Conservation (phyloP, 1,140 invertebrate genomes). For the Chymomyza costata region DNA sequence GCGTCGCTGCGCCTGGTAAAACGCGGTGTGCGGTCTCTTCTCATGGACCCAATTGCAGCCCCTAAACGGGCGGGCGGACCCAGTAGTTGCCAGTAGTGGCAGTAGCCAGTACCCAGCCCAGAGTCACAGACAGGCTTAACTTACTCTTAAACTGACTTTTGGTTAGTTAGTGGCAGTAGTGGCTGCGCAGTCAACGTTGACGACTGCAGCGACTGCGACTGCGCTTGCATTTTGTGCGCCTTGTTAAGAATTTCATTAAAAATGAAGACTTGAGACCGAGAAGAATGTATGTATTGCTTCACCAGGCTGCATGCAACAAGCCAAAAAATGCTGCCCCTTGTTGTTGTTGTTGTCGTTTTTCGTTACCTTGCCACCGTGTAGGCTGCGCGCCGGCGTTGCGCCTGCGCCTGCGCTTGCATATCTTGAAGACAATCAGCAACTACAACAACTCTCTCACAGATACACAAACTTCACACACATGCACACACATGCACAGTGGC, state of each 20-base stretch:
- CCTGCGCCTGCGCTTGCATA: slow-evolving; percentile 53
- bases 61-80: slow-evolving; percentile 60
- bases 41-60: slow-evolving; percentile 34
- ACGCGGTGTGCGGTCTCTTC: slow-evolving; percentile 69
- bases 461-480: background rate
- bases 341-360: slow-evolving; percentile 68
- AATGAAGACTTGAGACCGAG: slow-evolving; percentile 73
- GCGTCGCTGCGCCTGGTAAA: slow-evolving; percentile 40
- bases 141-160: slow-evolving; percentile 46
- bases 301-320: slow-evolving; percentile 33
- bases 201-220: slow-evolving; percentile 9
- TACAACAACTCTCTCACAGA: slow-evolving; percentile 4
- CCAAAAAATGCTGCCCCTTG: slow-evolving; percentile 48
- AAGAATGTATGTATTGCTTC: slow-evolving; percentile 52
- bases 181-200: slow-evolving; percentile 25
- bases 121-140: no score
- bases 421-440: slow-evolving; percentile 63
- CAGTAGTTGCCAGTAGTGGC: slow-evolving; percentile 11
- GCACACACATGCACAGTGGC: slow-evolving; percentile 39
- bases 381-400: slow-evolving; percentile 63
- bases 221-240: slow-evolving; percentile 64
- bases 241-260: slow-evolving; percentile 75
- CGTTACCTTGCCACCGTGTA: slow-evolving; percentile 68
- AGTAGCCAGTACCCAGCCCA: no score
- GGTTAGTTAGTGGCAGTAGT: slow-evolving; percentile 52